phyloP scores from a whole-genome alignment of 2,888 invertebrate species.

The Ecliptopera silaceata region DNA sequence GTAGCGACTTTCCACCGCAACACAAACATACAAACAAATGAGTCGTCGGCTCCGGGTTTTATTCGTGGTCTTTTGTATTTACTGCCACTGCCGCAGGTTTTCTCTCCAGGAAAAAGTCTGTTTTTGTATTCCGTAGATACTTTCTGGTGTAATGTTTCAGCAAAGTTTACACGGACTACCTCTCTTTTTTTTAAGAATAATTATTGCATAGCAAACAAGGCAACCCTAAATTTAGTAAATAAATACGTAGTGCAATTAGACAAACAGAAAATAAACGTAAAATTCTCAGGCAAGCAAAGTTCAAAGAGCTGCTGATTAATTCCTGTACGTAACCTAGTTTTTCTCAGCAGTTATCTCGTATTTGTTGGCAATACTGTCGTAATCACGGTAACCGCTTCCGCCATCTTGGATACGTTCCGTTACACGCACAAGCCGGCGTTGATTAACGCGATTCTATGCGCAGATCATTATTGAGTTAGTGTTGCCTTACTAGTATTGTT shows the following conservation, averaged over 20 bases:
- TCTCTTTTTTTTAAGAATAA: too few relatives aligned
- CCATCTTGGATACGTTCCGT: conserved; percentile 59
- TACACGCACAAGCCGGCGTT: conserved; percentile 46
- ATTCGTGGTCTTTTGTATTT: conserved; percentile 40
- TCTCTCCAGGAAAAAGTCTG: conserved; percentile 23
- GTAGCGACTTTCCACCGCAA: conserved; percentile 69
- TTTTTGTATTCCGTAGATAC: conserved; percentile 14
- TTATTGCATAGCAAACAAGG: too few relatives aligned
- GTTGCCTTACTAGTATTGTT: conserved; percentile 13
- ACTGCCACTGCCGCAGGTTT: conserved; percentile 28
- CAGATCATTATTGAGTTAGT: conserved; percentile 20
- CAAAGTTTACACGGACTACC: background rate
- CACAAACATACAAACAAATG: conserved; percentile 54
- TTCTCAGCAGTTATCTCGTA: conserved; percentile 12
- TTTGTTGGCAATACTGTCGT: conserved; percentile 24
- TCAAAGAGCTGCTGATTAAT: background rate
- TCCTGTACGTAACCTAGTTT: conserved; percentile 14
- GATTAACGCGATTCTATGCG: conserved; percentile 40
- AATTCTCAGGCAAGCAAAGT: background rate
- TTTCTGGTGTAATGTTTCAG: conserved; percentile 7
- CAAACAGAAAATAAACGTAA: background rate
- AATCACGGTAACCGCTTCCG: conserved; percentile 44
- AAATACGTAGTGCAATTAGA: background rate
- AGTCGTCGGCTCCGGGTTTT: conserved; percentile 44
- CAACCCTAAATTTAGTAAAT: too few relatives aligned